Conservation (phyloP, 2,797 vertebrate species). For the Coreius guichenoti region DNA sequence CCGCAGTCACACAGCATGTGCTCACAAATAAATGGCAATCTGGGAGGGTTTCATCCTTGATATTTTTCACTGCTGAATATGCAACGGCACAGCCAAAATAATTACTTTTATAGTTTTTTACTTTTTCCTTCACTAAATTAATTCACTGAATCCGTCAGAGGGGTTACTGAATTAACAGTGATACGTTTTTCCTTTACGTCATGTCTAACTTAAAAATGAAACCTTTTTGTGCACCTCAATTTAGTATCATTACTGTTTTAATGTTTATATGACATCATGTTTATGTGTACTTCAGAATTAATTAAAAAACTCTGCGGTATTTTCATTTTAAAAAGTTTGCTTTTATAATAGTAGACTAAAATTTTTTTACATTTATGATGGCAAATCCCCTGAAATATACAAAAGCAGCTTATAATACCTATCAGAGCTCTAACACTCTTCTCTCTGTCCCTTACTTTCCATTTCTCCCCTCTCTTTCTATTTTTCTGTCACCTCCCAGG, state of each 20-base stretch:
- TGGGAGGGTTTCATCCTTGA: not conserved
- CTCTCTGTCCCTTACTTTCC: not conserved
- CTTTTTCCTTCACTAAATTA: not conserved
- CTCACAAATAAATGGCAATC: not conserved
- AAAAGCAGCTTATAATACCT: not conserved
- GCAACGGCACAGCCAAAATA: not conserved
- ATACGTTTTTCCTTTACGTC: not conserved
- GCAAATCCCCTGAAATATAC: not conserved
- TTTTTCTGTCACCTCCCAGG: slow-evolving; percentile 71
- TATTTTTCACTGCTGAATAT: not conserved
- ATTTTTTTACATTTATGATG: not conserved
- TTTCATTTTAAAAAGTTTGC: not conserved
- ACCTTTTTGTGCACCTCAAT: not conserved
- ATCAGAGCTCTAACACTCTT: not conserved
- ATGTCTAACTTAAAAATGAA: not conserved
- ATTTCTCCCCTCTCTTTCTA: not conserved
- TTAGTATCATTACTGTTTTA: not conserved
- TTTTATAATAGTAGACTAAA: not conserved
- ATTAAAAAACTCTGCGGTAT: not conserved
- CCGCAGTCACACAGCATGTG: not conserved
- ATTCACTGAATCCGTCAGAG: not conserved
- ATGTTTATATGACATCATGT: not conserved
- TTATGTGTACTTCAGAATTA: not conserved
- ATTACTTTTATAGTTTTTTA: not conserved
- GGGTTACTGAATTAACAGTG: not conserved